A percentile compares a stretch with the other conserved stretches of the same genome.
These are phyloP conservation scores for Theonella swinhoei DNA, from an alignment of 37 sponge, comb jelly and placozoan species.

Conservation along the genomic window DNA sequence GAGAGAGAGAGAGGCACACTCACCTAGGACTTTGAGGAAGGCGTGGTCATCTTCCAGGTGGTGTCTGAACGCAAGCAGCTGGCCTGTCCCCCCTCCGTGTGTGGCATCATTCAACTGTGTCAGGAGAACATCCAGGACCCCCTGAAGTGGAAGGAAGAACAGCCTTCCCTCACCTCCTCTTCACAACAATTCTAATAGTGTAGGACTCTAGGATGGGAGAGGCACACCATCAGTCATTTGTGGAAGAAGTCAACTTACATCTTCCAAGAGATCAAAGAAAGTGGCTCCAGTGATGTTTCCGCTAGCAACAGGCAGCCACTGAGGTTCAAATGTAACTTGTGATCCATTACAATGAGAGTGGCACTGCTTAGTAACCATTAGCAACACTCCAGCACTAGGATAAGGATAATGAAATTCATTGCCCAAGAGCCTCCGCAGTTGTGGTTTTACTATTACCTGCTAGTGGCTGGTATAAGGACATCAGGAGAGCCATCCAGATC, in stretches of 20 bases:
- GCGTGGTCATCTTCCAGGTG: constrained; percentile 36
- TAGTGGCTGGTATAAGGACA: constrained; percentile 6
- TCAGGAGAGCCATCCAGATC: constrained; percentile 56
- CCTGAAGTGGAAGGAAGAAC: constrained; percentile 24
- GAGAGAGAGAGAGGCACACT: background rate
- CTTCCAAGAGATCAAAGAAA: constrained; percentile 57
- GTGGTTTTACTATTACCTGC: background rate
- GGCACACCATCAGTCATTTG: too few relatives aligned
- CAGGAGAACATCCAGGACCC: constrained; percentile 50
- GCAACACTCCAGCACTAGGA: background rate
- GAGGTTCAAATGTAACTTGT: background rate
- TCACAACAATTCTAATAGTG: too few relatives aligned
- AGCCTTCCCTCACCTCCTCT: too few relatives aligned
- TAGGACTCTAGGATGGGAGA: too few relatives aligned
- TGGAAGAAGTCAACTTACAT: constrained; percentile 25
- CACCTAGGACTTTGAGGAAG: constrained; percentile 60
- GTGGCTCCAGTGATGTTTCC: background rate
- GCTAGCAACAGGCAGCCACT: background rate
- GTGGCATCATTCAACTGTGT: background rate
- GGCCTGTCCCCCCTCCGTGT: background rate
- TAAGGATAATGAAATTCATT: too few relatives aligned
- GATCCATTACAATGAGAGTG: background rate
- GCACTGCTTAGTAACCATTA: background rate
- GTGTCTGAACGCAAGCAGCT: constrained; percentile 40
- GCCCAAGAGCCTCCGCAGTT: too few relatives aligned